Percentiles rank a stretch among this genome's conserved stretches.
phyloP scores from a whole-genome alignment of 1,140 invertebrate species.

The Neelides sp. region DNA sequence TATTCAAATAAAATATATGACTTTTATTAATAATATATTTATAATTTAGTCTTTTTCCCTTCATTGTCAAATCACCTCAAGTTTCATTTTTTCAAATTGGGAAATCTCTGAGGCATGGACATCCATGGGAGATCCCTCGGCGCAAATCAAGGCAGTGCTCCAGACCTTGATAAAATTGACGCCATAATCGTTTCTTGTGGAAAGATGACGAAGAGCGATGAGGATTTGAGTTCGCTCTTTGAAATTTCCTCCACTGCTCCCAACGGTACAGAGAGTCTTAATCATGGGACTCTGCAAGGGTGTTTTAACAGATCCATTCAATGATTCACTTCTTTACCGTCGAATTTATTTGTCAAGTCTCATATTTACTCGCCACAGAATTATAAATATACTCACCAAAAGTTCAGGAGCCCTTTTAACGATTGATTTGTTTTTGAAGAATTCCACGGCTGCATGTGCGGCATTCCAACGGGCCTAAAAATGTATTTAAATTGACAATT shows the following conservation, averaged over 20 bases:
- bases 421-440: constrained; percentile 9
- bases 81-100: background rate
- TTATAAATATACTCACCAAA: constrained; percentile 4
- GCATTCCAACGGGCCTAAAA: constrained; percentile 24
- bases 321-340: no score
- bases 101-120: background rate
- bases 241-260: constrained; percentile 20
- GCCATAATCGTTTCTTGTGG: background rate
- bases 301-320: no score
- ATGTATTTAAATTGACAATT: background rate
- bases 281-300: constrained; percentile 5
- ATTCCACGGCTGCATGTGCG: constrained; percentile 5
- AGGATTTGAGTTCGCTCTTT: constrained; percentile 20
- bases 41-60: background rate
- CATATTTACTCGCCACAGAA: no score
- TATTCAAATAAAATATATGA: no score
- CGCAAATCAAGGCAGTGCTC: background rate
- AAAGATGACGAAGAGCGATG: background rate
- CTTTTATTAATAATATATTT: background rate
- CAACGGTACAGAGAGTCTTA: constrained; percentile 4
- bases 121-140: background rate
- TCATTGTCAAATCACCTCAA: background rate
- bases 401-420: background rate
- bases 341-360: no score
- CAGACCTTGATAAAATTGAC: constrained; percentile 6